A percentile compares a stretch with the other conserved stretches of the same genome.
phyloP scores from a whole-genome alignment of 2,888 invertebrate species.

The Caenorhabditis uteleia region DNA sequence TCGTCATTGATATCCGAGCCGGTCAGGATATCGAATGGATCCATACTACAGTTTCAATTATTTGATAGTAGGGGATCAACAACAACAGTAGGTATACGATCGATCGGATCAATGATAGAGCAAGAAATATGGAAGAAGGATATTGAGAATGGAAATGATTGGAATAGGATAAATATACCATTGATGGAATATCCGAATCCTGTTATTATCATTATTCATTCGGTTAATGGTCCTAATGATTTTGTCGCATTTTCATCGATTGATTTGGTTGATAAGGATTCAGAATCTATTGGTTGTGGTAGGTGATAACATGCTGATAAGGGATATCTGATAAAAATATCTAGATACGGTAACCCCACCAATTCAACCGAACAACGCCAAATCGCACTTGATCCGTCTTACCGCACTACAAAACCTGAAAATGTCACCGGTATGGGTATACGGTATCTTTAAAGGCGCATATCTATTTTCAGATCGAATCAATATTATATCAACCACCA shows the following conservation, averaged over 20 bases:
- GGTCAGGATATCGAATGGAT: constrained; percentile 7
- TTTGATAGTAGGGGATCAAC: constrained; percentile 15
- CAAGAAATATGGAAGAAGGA: constrained; percentile 9
- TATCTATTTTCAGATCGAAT: constrained; percentile 19
- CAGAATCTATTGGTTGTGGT: constrained; percentile 16
- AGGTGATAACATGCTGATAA: neutral
- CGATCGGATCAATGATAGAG: constrained; percentile 17
- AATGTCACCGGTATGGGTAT: constrained; percentile 26
- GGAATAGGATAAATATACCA: constrained; percentile 7
- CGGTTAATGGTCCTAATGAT: constrained; percentile 14
- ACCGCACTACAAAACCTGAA: constrained; percentile 34
- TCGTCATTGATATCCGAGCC: constrained; percentile 11
- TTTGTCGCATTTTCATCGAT: constrained; percentile 24
- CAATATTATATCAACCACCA: constrained; percentile 24
- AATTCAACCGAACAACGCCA: constrained; percentile 9
- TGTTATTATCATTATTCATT: constrained; percentile 8
- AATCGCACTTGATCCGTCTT: constrained; percentile 6
- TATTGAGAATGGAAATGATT: neutral
- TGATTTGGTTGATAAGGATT: constrained; percentile 19
- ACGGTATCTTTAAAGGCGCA: neutral
- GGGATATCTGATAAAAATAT: too few relatives aligned
- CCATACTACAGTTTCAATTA: constrained; percentile 17
- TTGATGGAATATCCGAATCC: constrained; percentile 3
- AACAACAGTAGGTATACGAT: constrained; percentile 11
- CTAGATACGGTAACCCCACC: constrained; percentile 4